Base-by-base conservation (phyloP, 2,797 vertebrate genomes). In the Cuculus canorus region DNA sequence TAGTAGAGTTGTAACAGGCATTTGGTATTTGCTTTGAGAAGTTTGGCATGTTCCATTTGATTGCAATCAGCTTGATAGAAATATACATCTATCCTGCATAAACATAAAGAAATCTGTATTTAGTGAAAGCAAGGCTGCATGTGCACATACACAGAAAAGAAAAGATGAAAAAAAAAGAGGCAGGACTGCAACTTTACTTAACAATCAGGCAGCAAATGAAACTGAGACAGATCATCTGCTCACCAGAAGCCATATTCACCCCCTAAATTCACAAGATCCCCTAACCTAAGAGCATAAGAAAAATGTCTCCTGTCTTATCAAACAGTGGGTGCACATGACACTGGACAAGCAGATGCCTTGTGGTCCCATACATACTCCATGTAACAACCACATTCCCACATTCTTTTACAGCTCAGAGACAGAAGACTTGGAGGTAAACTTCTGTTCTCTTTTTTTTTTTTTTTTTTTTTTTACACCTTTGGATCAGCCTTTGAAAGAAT, bases 11-110 rank as follows among this genome's bases (percentile, higher is more conserved):
- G 30, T 13, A 95, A 75, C 63, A 92, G 83, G 85, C 78, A 93
- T 90, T 57, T 87, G 92, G 61, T 82, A 94, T 95, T 92, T 94
- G 68, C 88, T 95, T 71, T 90, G 61, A 80, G 81, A 95, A 92
- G 61, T 82, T 82, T 78, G 81, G 75, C 78, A 63, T 35, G 53
- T 41, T 77, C 70, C 68, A 39, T 60, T 77, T 1, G 0, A 56
- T 35, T 79, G 68, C 64, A 80, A 68, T 53, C 35, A n/a, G 52
- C 52, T 82, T 79, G 48, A 43, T n/a, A 30, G 82, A 87, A 79
- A 86, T 63, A 81, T 45, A 83, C 35, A 17, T 24, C 56, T 75
- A 75, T 41, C 37, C 72, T 83, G 54, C 65, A 88, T 59, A 88
- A 84, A 88, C 39, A 92, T 27, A 17, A 88, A 56, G 32, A 82